phyloP scores from a whole-genome alignment of 2,797 vertebrate genomes.

The Eulemur albifrons region DNA sequence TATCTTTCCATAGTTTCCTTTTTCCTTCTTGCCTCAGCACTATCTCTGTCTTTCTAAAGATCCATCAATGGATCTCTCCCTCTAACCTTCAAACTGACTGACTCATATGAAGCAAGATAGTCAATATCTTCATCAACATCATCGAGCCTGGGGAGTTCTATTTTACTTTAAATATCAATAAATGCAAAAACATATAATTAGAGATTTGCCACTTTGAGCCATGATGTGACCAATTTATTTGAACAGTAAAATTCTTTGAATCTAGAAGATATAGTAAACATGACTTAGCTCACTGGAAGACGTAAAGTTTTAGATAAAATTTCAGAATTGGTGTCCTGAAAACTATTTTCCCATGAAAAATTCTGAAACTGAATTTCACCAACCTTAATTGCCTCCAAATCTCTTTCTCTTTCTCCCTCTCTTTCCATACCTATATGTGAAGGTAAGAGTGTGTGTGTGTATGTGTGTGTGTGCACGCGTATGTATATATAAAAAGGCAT shows the following conservation, averaged over 20 bases:
- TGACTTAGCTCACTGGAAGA: neutral
- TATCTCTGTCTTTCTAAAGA: neutral
- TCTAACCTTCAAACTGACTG: neutral
- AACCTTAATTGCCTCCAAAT: neutral
- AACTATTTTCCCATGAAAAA: neutral
- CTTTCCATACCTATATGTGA: neutral
- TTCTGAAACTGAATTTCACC: neutral
- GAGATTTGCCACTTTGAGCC: neutral
- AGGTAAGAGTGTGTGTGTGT: no score
- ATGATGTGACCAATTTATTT: neutral
- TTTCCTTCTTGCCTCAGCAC: neutral
- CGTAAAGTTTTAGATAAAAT: neutral
- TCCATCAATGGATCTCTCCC: neutral
- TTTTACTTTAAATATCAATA: neutral
- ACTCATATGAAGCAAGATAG: neutral
- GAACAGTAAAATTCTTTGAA: neutral
- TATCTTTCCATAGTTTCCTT: neutral
- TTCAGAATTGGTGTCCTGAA: neutral
- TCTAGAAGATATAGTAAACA: neutral
- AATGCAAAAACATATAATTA: neutral
- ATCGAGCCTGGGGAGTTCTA: neutral
- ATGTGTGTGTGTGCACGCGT: no score
- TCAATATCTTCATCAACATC: neutral
- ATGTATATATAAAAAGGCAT: neutral
- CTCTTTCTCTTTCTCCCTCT: neutral